Evolutionary conservation across 1,140 invertebrate species (phyloP).

Genomic region (Physella acuta): DNA sequence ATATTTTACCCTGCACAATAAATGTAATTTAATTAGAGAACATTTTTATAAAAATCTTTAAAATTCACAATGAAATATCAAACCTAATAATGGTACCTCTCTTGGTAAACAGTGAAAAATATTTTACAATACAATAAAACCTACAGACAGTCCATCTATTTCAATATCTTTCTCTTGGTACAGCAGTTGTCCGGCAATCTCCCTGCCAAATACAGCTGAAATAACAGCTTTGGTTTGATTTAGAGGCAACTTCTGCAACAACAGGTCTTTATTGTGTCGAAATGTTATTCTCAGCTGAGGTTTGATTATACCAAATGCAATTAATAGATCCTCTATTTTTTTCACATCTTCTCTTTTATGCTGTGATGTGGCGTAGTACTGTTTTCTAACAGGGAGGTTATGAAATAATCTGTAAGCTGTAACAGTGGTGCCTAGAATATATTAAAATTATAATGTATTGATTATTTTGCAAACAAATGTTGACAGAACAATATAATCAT

Average conservation of each 20-base stretch:
- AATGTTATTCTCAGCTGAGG: slow-evolving; percentile 62
- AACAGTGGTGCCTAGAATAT: slow-evolving; percentile 68
- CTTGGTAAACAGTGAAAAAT: no score
- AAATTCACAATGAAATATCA: no score
- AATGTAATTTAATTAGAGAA: no score
- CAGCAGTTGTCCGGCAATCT: slow-evolving; percentile 59
- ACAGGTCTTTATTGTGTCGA: slow-evolving; percentile 63
- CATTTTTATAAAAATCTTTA: no score
- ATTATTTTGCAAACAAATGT: no score
- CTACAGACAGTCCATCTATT: no score
- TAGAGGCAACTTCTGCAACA: slow-evolving; percentile 65
- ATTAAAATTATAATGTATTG: no score
- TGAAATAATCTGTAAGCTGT: slow-evolving; percentile 66
- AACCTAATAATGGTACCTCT: no score
- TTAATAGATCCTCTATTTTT: slow-evolving; percentile 65
- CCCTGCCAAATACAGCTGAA: slow-evolving; percentile 59
- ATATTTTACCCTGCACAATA: not conserved
- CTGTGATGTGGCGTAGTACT: slow-evolving; percentile 64
- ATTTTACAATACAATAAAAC: no score
- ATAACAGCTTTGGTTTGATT: slow-evolving; percentile 60
- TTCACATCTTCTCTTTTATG: slow-evolving; percentile 66
- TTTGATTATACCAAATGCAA: slow-evolving; percentile 65
- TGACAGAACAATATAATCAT: no score
- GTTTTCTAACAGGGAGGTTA: slow-evolving; percentile 67
- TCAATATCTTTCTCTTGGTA: slow-evolving; percentile 44